Percentiles rank a stretch among this genome's conserved stretches.
Conservation (phyloP, 2,797 vertebrate species). For the Trematocara caparti region DNA sequence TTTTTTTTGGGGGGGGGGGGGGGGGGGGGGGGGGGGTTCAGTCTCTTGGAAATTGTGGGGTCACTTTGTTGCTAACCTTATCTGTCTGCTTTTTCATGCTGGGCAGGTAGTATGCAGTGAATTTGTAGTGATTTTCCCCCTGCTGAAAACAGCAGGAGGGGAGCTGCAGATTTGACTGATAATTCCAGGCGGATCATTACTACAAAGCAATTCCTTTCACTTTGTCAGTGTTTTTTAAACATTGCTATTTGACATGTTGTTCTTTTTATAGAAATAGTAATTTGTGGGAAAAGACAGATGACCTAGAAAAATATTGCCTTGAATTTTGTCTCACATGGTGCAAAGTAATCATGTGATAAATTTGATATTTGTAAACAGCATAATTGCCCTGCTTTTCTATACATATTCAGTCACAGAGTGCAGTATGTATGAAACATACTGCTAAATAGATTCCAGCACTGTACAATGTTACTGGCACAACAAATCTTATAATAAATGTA, state of each 20-base stretch:
- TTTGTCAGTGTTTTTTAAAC: background rate
- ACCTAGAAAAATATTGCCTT: background rate
- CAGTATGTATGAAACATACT: background rate
- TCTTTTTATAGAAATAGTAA: background rate
- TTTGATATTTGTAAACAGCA: background rate
- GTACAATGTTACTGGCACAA: background rate
- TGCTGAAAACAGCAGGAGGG: background rate
- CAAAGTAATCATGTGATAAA: background rate
- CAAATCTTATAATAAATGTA: background rate
- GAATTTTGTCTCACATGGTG: background rate
- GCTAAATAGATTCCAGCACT: background rate
- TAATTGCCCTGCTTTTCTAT: background rate
- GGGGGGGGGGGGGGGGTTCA: background rate
- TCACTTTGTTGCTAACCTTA: background rate
- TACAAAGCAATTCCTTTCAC: background rate
- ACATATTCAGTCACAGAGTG: background rate
- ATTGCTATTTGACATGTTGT: background rate
- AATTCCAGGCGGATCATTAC: background rate
- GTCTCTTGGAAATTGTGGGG: background rate
- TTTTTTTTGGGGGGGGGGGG: no score
- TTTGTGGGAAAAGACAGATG: background rate
- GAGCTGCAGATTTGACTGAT: background rate
- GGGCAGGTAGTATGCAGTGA: background rate
- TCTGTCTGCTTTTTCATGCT: background rate
- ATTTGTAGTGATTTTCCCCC: background rate